These are phyloP conservation scores for Lypha dubia DNA, from an alignment of 2,888 invertebrate species.

Conservation along the genomic window DNA sequence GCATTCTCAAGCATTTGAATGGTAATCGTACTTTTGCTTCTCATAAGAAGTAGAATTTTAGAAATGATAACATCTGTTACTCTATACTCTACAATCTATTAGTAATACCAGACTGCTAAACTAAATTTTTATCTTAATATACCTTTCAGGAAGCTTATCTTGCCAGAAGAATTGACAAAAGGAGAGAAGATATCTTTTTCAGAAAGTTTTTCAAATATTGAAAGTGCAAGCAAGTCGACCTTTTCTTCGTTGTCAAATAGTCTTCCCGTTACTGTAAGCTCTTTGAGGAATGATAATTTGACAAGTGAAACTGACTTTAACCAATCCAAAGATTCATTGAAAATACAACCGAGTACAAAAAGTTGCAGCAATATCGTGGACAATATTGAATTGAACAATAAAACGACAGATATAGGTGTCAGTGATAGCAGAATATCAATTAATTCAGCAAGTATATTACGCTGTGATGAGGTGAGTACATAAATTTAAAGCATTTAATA, in stretches of 20 bases:
- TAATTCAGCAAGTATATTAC: constrained; percentile 24
- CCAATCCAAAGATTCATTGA: constrained; percentile 22
- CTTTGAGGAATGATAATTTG: constrained; percentile 10
- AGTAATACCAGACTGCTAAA: not conserved
- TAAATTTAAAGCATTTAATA: not conserved
- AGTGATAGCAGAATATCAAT: constrained; percentile 25
- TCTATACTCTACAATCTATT: too few relatives aligned
- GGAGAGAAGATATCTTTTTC: constrained; percentile 16
- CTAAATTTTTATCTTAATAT: not conserved
- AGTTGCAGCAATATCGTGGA: constrained; percentile 27
- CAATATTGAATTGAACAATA: constrained; percentile 16
- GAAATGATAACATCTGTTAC: too few relatives aligned
- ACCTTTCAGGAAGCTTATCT: constrained; percentile 47
- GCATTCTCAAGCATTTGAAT: too few relatives aligned
- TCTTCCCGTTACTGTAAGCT: not conserved
- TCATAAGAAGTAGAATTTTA: too few relatives aligned
- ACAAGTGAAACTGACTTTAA: constrained; percentile 9
- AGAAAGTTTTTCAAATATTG: constrained; percentile 18
- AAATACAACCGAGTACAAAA: not conserved
- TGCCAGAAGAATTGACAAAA: constrained; percentile 34
- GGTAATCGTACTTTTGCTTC: too few relatives aligned
- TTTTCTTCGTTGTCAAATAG: constrained; percentile 14
- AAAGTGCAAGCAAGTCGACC: constrained; percentile 21
- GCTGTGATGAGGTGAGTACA: constrained; percentile 55
- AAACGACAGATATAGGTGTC: constrained; percentile 19